These are phyloP conservation scores for Melinaea marsaeus DNA, from an alignment of 2,888 invertebrate species.

Conservation along the genomic window DNA sequence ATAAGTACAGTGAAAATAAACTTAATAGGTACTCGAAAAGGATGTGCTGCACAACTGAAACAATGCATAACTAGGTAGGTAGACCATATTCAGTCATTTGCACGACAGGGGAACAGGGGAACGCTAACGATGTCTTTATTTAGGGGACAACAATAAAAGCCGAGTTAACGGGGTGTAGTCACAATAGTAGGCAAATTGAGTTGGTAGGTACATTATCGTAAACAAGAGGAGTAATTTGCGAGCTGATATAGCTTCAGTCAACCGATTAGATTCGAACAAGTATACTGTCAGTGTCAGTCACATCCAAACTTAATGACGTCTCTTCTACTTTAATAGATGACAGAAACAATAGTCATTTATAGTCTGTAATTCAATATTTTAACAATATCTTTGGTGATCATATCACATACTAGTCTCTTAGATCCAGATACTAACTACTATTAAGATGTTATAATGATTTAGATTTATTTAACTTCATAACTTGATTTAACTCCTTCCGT, in stretches of 20 bases:
- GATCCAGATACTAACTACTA: too few relatives aligned
- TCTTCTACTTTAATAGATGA: constrained; percentile 44
- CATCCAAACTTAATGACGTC: constrained; percentile 44
- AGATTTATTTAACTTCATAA: too few relatives aligned
- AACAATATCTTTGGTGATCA: too few relatives aligned
- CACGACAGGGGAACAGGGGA: constrained; percentile 14
- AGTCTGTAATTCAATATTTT: too few relatives aligned
- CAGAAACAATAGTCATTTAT: constrained; percentile 19
- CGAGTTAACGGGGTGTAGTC: constrained; percentile 39
- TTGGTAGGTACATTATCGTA: constrained; percentile 47
- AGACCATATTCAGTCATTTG: background rate
- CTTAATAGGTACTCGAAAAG: too few relatives aligned
- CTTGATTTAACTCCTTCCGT: too few relatives aligned
- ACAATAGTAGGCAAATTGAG: constrained; percentile 50
- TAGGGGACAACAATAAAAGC: constrained; percentile 32
- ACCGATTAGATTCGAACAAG: constrained; percentile 51
- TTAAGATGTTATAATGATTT: too few relatives aligned
- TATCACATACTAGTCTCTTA: too few relatives aligned
- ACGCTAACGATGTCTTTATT: constrained; percentile 26
- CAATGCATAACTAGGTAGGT: background rate
- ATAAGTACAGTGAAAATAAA: too few relatives aligned
- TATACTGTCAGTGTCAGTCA: constrained; percentile 42
- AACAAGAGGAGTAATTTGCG: constrained; percentile 57
- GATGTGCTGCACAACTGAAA: too few relatives aligned
- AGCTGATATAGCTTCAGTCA: constrained; percentile 47